phyloP scores from a whole-genome alignment of 2,113 vertebrate genomes.

The Saimiri boliviensis region DNA sequence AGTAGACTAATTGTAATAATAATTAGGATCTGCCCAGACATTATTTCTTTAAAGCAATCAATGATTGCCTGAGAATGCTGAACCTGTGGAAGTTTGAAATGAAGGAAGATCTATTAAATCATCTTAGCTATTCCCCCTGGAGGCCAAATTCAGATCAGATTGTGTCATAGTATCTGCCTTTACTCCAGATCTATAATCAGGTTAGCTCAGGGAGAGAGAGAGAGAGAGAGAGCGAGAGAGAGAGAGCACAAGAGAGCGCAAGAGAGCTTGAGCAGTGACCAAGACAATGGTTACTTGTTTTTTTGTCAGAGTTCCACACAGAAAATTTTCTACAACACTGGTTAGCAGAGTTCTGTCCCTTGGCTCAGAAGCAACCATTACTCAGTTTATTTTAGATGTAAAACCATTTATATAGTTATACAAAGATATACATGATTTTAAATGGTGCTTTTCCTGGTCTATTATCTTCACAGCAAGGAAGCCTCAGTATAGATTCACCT shows the following conservation, averaged over 20 bases:
- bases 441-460: neutral
- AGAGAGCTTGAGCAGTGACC: neutral
- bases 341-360: neutral
- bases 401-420: neutral
- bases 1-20: neutral
- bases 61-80: neutral
- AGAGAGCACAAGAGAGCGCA: no score
- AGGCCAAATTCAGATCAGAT: neutral
- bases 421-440: neutral
- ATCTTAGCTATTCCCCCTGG: neutral
- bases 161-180: neutral
- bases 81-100: neutral
- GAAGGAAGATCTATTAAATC: conserved; percentile 33
- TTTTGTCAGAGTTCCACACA: neutral
- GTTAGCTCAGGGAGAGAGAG: neutral
- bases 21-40: neutral
- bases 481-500: neutral
- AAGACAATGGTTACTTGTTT: neutral
- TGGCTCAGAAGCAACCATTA: neutral
- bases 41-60: conserved; percentile 40
- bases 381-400: neutral
- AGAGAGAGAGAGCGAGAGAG: neutral
- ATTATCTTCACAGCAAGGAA: neutral
- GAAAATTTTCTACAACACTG: neutral
- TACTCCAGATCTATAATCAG: neutral